Conservation (phyloP, 2,113 vertebrate species). For the Butorides virescens region DNA sequence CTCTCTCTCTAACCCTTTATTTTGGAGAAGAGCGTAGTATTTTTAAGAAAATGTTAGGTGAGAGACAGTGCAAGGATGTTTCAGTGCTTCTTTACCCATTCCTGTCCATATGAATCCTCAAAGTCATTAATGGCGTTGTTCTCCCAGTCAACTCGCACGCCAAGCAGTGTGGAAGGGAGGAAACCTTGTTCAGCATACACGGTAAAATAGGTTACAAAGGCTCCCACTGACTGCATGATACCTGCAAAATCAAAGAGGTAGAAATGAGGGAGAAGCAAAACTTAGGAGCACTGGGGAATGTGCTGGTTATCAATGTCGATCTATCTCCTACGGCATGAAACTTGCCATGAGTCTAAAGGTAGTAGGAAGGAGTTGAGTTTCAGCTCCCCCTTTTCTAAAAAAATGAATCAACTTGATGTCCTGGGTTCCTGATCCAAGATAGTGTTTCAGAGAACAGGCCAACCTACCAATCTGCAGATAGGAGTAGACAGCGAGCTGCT, state of each 20-base stretch:
- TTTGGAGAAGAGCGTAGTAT: neutral
- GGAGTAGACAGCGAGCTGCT: constrained; percentile 75
- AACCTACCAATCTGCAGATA: constrained; percentile 79
- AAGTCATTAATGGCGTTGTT: constrained; percentile 51
- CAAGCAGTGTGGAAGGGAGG: constrained; percentile 60
- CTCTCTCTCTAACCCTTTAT: neutral
- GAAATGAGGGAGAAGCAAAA: neutral
- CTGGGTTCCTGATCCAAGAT: neutral
- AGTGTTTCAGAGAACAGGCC: neutral
- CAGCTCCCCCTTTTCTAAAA: neutral
- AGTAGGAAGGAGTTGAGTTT: neutral
- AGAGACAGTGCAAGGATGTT: neutral
- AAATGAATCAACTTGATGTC: fast-evolving
- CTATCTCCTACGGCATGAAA: neutral
- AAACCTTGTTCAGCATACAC: constrained; percentile 79
- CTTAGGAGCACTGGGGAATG: neutral
- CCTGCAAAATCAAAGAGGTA: constrained; percentile 50
- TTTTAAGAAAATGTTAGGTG: neutral
- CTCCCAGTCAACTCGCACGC: constrained; percentile 74
- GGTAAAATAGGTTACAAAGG: constrained; percentile 77
- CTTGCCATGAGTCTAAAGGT: neutral
- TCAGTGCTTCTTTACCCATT: constrained; percentile 72
- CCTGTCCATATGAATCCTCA: constrained; percentile 79
- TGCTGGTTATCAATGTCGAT: neutral
- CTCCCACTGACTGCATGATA: constrained; percentile 78